A percentile compares a stretch with the other conserved stretches of the same genome.
Evolutionary conservation across 2,797 vertebrate species (phyloP).

Genomic region (Parauchenoglanis ngamensis): DNA sequence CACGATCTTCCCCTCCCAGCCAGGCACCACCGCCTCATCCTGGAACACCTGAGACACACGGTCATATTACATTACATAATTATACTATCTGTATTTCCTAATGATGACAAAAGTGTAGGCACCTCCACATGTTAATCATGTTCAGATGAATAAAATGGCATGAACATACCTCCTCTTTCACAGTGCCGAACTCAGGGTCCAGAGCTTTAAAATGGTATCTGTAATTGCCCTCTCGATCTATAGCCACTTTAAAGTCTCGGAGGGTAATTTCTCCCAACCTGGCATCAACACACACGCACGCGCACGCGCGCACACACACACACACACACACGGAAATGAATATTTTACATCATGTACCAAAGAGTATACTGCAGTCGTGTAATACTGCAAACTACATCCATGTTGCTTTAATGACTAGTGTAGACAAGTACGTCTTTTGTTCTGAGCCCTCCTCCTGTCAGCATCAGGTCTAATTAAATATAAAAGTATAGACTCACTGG

Average conservation of each 20-base stretch:
- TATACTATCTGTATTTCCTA: not conserved
- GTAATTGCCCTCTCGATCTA: constrained; percentile 92
- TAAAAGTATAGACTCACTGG: not conserved
- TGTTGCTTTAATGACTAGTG: not conserved
- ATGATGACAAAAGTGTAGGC: not conserved
- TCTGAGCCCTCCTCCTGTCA: not conserved
- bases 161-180: constrained; percentile 92
- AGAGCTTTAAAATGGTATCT: constrained; percentile 98
- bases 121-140: not conserved
- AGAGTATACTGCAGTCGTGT: not conserved
- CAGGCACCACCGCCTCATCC: constrained; percentile 91
- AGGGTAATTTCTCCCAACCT: constrained; percentile 96
- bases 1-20: constrained; percentile 99
- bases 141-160: not conserved
- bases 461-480: not conserved
- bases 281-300: not conserved
- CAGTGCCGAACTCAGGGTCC: constrained; percentile 98
- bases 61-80: not conserved
- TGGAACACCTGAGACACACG: constrained; percentile 83
- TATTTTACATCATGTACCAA: not conserved
- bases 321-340: not conserved
- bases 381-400: not conserved
- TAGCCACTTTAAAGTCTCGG: constrained; percentile 91
- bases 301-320: not conserved
- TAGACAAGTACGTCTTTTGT: not conserved